phyloP scores from a whole-genome alignment of 2,113 vertebrate species.

The Microtus oregoni region DNA sequence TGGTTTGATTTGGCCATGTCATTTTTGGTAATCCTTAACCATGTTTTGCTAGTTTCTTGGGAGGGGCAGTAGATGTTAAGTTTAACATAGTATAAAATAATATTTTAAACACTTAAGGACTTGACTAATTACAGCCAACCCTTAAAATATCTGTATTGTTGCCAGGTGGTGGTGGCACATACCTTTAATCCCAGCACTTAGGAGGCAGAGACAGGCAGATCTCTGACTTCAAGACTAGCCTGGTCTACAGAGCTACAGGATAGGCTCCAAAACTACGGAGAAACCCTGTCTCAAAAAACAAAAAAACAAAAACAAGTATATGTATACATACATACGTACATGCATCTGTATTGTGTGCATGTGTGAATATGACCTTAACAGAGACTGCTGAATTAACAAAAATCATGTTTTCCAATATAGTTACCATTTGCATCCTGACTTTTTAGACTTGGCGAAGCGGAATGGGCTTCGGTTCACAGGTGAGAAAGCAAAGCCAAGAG shows the following conservation, averaged over 20 bases:
- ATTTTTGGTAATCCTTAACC: conserved; percentile 39
- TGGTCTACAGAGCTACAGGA: too few relatives aligned
- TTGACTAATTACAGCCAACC: conserved; percentile 29
- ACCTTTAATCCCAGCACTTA: too few relatives aligned
- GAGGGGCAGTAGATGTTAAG: conserved; percentile 5
- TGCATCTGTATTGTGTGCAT: background rate
- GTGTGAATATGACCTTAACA: background rate
- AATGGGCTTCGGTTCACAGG: background rate
- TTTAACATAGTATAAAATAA: conserved; percentile 32
- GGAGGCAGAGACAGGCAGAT: too few relatives aligned
- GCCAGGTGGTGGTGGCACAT: too few relatives aligned
- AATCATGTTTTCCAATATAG: background rate
- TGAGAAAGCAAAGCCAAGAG: background rate
- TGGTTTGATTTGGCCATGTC: conserved; percentile 38
- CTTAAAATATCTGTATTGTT: background rate
- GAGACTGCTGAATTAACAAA: conserved; percentile 1
- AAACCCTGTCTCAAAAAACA: too few relatives aligned
- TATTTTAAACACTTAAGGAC: background rate
- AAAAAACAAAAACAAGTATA: too few relatives aligned
- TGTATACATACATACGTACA: too few relatives aligned
- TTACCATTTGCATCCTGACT: background rate
- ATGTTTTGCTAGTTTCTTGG: conserved; percentile 31
- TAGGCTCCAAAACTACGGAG: too few relatives aligned
- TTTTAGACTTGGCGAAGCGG: background rate
- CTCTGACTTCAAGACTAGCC: too few relatives aligned